Conservation (phyloP, 2,888 invertebrate species). For the Pterostichus niger region DNA sequence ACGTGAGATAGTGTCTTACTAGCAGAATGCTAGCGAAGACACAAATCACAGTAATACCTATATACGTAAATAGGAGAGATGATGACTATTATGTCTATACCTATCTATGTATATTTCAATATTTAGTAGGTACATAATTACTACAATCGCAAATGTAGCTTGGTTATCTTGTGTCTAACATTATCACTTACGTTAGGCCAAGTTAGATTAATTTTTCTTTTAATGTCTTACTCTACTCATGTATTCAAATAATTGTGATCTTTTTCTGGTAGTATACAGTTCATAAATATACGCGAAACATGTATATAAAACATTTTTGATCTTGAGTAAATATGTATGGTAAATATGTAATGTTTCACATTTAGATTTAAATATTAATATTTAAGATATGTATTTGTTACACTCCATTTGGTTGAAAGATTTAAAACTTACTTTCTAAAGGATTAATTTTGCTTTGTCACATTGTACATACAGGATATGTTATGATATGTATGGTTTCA, state of each 20-base stretch:
- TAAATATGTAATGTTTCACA: slow-evolving; percentile 58
- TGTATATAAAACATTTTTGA: slow-evolving; percentile 60
- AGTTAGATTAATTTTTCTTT: slow-evolving; percentile 31
- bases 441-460: slow-evolving; percentile 63
- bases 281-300: slow-evolving; percentile 64
- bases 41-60: slow-evolving; percentile 42
- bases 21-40: slow-evolving; percentile 13
- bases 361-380: slow-evolving; percentile 61
- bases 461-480: slow-evolving; percentile 67
- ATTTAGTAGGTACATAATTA: slow-evolving; percentile 66
- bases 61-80: slow-evolving; percentile 67
- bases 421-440: slow-evolving; percentile 61
- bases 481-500: slow-evolving; percentile 67
- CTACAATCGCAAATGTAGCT: slow-evolving; percentile 73
- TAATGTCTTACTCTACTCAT: slow-evolving; percentile 54
- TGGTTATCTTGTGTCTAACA: slow-evolving; percentile 73
- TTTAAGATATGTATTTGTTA: slow-evolving; percentile 66
- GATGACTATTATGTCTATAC: slow-evolving; percentile 67
- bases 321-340: slow-evolving; percentile 56
- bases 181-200: slow-evolving; percentile 71
- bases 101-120: slow-evolving; percentile 65
- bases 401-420: slow-evolving; percentile 60
- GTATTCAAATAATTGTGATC: slow-evolving; percentile 63
- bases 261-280: slow-evolving; percentile 58
- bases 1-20: slow-evolving; percentile 6